Evolutionary conservation across 2,888 invertebrate genomes (phyloP), one percentile per base, ranked within the genome.

Genomic region (Synanthedon andrenaeformis): DNA sequence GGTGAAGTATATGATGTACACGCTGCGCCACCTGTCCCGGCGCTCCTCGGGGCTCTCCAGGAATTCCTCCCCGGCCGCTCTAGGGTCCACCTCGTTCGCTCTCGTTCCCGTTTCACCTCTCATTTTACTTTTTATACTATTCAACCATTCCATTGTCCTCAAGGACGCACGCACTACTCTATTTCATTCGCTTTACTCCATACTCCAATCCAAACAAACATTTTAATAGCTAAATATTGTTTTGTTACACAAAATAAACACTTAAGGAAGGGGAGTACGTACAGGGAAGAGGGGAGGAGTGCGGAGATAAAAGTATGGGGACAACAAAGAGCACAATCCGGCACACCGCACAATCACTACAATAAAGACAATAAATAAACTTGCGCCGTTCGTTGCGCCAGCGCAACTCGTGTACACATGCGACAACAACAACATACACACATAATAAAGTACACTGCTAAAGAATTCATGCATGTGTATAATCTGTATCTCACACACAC

Each of bases 1-100:
- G 54, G 95, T 95, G 78, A 95, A 95, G 81, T 96, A 95, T 69
- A 96, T 93, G 49, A 94, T 89, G 68, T 93, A 91, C 58, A 96
- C 89, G 59, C 95, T 95, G 60, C 90, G 89, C 93, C 93, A 94
- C 81, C 96, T 89, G 72, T 91, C 89, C 62, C 87, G 88, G 62
- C 90, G 90, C 72, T 95, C 91, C 56, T 82, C 79, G 49, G 82
- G 72, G 4, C 91, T 93, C 89, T 95, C 95, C 66, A 95, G 82
- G 13, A 51, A 35, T 51, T 41, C 45, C 35, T 53, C 49, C 41
- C 56, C 56, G 6, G 49, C 55, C 49, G 54, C 42, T 35, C 54
- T 52, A 53, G 41, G 52, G 23, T 52, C 12, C 10, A 19, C 55
- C n/a, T 51, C 63, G 12, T 55, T 62, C 4, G 19, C 55, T 10